These are phyloP conservation scores for rabbit (Oryctolagus cuniculus) DNA, from an alignment of 2,113 vertebrate genomes.

Conservation along the genomic window mOryCun1.1 NC_091438.1:53642501-53643000, in stretches of 20 bases:
- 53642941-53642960: constrained; percentile 54
- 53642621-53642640: neutral
- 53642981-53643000: neutral
- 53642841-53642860: neutral
- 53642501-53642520: accelerated
- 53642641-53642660: neutral
- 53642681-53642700: no score
- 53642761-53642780: neutral
- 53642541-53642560: no score
- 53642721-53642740: neutral
- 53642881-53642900: neutral
- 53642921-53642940: constrained; percentile 54
- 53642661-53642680: neutral
- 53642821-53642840: neutral
- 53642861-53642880: constrained; percentile 34
- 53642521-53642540: neutral
- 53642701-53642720: neutral
- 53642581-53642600: no score
- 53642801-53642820: neutral
- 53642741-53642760: neutral
- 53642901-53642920: constrained; percentile 55
- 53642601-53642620: no score
- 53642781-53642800: neutral
- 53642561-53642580: neutral
- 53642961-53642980: constrained; percentile 22